Evolutionary conservation across 2,888 invertebrate genomes (phyloP), one percentile per base, ranked within the genome.

Genomic region (Gastrophysa polygoni): DNA sequence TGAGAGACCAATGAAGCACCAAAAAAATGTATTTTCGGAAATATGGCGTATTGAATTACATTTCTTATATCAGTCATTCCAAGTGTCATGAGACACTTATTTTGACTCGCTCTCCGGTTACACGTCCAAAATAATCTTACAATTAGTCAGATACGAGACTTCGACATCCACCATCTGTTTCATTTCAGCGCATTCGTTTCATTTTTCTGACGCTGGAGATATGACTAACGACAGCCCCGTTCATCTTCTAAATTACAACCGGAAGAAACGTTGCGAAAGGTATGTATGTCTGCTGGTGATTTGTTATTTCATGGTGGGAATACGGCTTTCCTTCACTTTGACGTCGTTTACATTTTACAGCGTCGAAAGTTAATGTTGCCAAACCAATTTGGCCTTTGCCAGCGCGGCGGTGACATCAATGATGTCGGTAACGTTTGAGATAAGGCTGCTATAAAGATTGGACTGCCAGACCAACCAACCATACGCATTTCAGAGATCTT

Each of bases 371-470:
- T 43, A 51, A 61, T 61, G 56, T 57, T 61, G 57, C 61, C 51
- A 61, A 61, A 49, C 61, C 57, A 61, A 61, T 61, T 61, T 57
- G 32, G 43, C 51, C 43, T 43, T 24, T 14, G 56, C 21, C 57
- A 57, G 57, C 18, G 18, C 2, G 61, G 32, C 61, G 61, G 61
- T 21, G 24, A 57, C 43, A 61, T 61, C 61, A 57, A 57, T 61
- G 61, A 1, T 29, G 32, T 17, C 59, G 59, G 59, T 52, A 21
- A 34, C 52, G 46, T 59, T 20, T 52, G 46, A 51, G 59, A 59
- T 51, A 47, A 50, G 46, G 43, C 38, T 43, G 54, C 43, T 21
- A 54, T 52, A 54, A 43, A 54, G 54, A 52, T 28, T 11, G 11
- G 52, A 43, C 34, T 50, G 10, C 16, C 18, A 18, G 21, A 34